Percentiles rank a stretch among this genome's conserved stretches.
Evolutionary conservation across 1,140 invertebrate genomes (phyloP).

Genomic region (Drosophila hydei): DNA sequence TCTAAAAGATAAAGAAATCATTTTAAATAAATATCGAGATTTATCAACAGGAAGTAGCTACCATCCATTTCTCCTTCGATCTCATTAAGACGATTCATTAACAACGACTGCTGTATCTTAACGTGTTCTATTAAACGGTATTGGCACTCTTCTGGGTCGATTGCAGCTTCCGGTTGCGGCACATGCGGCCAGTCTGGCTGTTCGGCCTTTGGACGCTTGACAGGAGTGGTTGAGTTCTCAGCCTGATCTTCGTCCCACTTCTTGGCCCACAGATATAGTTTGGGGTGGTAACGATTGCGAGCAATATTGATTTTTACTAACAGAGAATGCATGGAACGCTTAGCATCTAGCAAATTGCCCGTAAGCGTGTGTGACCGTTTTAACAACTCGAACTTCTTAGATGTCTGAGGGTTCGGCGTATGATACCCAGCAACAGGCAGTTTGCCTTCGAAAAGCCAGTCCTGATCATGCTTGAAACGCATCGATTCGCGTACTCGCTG

Average conservation of each 20-base stretch:
- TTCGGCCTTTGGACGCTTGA: conserved; percentile 65
- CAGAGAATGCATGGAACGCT: conserved; percentile 89
- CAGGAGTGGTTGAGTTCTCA: conserved; percentile 37
- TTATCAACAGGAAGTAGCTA: conserved; percentile 63
- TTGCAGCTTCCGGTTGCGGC: conserved; percentile 92
- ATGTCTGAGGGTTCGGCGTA: conserved; percentile 77
- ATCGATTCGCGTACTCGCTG: conserved; percentile 88
- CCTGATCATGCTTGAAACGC: conserved; percentile 92
- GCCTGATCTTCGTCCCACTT: conserved; percentile 87
- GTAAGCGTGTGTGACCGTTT: conserved; percentile 89
- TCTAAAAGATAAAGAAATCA: conserved; percentile 39
- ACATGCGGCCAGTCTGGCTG: conserved; percentile 78
- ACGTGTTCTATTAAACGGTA: conserved; percentile 91
- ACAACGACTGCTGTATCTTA: conserved; percentile 88
- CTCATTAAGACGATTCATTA: conserved; percentile 89
- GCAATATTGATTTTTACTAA: conserved; percentile 91
- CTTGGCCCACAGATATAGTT: conserved; percentile 93
- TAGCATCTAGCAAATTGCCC: conserved; percentile 88
- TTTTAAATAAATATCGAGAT: neutral
- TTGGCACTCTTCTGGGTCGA: conserved; percentile 91
- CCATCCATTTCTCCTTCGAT: conserved; percentile 91
- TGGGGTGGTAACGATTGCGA: conserved; percentile 91
- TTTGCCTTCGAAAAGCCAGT: conserved; percentile 93
- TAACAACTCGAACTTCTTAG: conserved; percentile 84
- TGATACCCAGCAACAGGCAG: conserved; percentile 86